Conservation (phyloP, 1,140 invertebrate genomes). For the Aporrectodea caliginosa region DNA sequence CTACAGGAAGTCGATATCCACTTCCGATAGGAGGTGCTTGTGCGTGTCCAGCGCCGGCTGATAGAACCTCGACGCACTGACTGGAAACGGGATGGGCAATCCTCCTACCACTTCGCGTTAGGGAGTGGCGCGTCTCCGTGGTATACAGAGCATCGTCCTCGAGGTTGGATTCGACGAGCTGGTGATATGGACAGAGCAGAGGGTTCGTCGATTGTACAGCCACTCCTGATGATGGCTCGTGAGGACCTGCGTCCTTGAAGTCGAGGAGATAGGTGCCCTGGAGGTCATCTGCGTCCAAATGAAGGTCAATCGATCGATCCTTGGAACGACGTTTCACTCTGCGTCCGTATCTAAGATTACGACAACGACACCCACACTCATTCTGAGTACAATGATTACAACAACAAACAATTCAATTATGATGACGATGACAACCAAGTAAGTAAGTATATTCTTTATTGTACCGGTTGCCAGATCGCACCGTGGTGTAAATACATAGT, state of each 20-base stretch:
- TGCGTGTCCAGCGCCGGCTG: neutral
- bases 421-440: too few species aligned
- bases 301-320: neutral
- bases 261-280: neutral
- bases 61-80: neutral
- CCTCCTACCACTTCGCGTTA: neutral
- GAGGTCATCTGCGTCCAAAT: neutral
- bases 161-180: neutral
- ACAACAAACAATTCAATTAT: too few species aligned
- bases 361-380: too few species aligned
- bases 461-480: too few species aligned
- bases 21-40: neutral
- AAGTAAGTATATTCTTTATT: too few species aligned
- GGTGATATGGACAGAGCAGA: neutral
- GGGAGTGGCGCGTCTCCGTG: neutral
- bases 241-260: neutral
- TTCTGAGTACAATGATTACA: too few species aligned
- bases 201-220: neutral
- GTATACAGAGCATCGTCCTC: neutral
- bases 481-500: too few species aligned
- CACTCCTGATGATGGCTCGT: too few species aligned
- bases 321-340: neutral
- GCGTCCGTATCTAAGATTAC: neutral
- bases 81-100: neutral
- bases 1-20: too few species aligned